Conservation (phyloP, 1,140 invertebrate genomes). For the Drosophila mauritiana region DNA sequence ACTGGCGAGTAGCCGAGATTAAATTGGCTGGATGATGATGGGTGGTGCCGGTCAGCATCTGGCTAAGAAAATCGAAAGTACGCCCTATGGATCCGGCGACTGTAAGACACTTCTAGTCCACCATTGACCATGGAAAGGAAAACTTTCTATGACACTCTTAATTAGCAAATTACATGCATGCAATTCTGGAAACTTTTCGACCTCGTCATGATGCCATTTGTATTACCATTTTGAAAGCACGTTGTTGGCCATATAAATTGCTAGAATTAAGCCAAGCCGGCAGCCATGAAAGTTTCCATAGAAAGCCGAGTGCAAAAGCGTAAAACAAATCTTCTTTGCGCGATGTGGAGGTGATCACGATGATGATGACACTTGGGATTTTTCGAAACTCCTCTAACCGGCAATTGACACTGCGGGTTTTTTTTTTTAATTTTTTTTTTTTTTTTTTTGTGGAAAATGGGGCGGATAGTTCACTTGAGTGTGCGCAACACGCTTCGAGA, state of each 20-base stretch:
- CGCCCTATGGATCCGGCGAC: not conserved
- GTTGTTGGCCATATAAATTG: constrained; percentile 29
- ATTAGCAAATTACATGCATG: constrained; percentile 49
- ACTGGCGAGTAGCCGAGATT: constrained; percentile 14
- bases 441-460: constrained; percentile 10
- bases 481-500: constrained; percentile 62
- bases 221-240: constrained; percentile 41
- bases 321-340: not conserved
- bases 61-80: constrained; percentile 33
- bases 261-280: constrained; percentile 51
- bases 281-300: constrained; percentile 53
- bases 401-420: constrained; percentile 7
- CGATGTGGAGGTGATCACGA: constrained; percentile 22
- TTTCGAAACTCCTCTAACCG: constrained; percentile 36
- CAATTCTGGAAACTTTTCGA: constrained; percentile 40
- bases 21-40: constrained; percentile 16
- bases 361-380: constrained; percentile 41
- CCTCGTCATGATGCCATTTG: constrained; percentile 12
- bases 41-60: constrained; percentile 1
- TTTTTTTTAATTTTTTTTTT: too few species aligned
- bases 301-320: constrained; percentile 28
- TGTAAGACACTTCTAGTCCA: constrained; percentile 25
- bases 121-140: constrained; percentile 11
- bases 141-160: constrained; percentile 55
- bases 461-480: constrained; percentile 15